Evolutionary conservation across 2,888 invertebrate species (phyloP).

Genomic region (Oligia fasciuncula): DNA sequence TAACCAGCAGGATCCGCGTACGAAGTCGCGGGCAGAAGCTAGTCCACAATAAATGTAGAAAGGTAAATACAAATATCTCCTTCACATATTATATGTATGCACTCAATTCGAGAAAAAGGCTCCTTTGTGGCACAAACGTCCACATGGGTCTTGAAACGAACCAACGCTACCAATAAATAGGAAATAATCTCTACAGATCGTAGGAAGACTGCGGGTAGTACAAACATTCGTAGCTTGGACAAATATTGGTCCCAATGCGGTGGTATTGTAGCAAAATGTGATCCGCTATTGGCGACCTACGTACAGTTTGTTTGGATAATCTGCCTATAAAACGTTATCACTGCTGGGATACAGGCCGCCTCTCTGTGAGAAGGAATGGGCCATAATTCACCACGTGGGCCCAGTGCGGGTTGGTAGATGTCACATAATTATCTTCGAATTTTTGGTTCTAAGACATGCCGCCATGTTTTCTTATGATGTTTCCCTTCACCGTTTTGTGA

Average conservation of each 20-base stretch:
- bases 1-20: too few species aligned
- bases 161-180: neutral
- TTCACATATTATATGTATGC: neutral
- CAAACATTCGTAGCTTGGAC: constrained; percentile 30
- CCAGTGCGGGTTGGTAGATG: too few species aligned
- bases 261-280: constrained; percentile 16
- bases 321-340: too few species aligned
- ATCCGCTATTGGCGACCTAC: neutral
- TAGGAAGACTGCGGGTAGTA: constrained; percentile 2
- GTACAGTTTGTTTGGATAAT: neutral
- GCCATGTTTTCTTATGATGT: too few species aligned
- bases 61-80: neutral
- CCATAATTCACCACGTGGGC: too few species aligned
- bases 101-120: constrained; percentile 8
- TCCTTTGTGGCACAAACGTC: constrained; percentile 8
- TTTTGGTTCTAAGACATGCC: too few species aligned
- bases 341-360: too few species aligned
- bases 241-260: constrained; percentile 36
- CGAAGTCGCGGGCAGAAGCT: too few species aligned
- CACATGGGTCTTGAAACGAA: neutral
- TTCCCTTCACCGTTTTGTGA: too few species aligned
- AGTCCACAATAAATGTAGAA: neutral
- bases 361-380: too few species aligned
- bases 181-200: neutral
- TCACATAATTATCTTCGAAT: too few species aligned